phyloP scores from a whole-genome alignment of 23 tunicate genomes.

The Corella eumyota region DNA sequence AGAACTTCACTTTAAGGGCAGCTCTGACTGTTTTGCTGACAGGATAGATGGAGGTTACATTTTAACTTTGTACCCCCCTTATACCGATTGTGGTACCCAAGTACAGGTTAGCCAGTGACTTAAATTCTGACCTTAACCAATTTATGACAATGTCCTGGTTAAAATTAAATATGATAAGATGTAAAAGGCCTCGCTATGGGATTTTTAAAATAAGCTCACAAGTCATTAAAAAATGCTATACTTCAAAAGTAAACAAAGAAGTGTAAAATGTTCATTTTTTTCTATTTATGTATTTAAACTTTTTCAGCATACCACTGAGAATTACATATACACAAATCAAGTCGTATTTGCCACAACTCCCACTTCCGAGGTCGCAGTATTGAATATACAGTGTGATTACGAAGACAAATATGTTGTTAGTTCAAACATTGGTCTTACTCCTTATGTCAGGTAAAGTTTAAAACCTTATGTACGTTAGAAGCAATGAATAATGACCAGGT shows the following conservation, averaged over 20 bases:
- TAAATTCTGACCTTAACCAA: too few relatives aligned
- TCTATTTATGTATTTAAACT: neutral
- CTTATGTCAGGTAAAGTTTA: too few relatives aligned
- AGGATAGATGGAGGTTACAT: constrained; percentile 7
- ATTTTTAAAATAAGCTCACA: too few relatives aligned
- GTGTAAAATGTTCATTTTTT: too few relatives aligned
- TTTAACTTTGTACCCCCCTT: constrained; percentile 23
- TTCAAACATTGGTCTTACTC: constrained; percentile 22
- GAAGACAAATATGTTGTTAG: constrained; percentile 62
- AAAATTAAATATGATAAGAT: too few relatives aligned
- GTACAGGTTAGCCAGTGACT: constrained; percentile 23
- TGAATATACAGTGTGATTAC: constrained; percentile 26
- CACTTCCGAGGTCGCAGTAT: neutral
- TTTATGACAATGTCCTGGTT: too few relatives aligned
- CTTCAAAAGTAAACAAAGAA: too few relatives aligned
- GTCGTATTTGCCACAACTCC: constrained; percentile 17
- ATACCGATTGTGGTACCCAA: constrained; percentile 25
- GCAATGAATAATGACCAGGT: neutral
- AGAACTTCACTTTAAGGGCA: constrained; percentile 18
- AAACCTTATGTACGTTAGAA: too few relatives aligned
- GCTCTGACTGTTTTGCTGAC: constrained; percentile 17
- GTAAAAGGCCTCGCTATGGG: too few relatives aligned
- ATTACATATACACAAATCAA: constrained; percentile 32
- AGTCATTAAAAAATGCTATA: too few relatives aligned
- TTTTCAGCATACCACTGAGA: constrained; percentile 25